Base-by-base conservation (phyloP, 2,797 vertebrate species). In the Odontamblyopus rebecca region DNA sequence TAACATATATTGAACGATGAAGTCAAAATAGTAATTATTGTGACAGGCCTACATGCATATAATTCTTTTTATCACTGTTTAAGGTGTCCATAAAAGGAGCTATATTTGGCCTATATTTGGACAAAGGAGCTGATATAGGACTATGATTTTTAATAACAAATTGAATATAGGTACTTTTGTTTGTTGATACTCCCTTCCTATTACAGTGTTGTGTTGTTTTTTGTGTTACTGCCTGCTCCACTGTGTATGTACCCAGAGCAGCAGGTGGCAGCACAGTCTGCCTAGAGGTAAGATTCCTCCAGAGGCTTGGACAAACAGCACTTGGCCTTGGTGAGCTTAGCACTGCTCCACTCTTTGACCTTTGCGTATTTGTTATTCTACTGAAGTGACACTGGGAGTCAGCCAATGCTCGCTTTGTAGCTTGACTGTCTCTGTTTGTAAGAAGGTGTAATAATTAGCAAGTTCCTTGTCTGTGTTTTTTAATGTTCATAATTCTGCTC, bases 191-290 rank as follows among this genome's bases (percentile, higher is more conserved):
- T 13, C 12, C 11, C 23, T n/a, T 48, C 13, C 19, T 23, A n/a
- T n/a, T 54, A 8, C 18, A 54, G 7, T 53, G 54, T 26, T 23
- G 54, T 56, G 8, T 7, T 35, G 32, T 38, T 67, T 67, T 56
- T 19, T 66, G 57, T 77, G 69, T 72, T 75, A 41, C 44, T 81
- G 51, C 69, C 71, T 62, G 62, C 2, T 61, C 74, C 71, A 76
- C 89, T 60, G 87, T 90, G 83, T 91, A 88, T 73, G 59, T 89
- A 81, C 85, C 88, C 86, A 74, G 76, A 90, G 91, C 96, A 93
- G 95, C 93, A 98, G 97, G 94, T 96, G 96, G 96, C 96, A 97
- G 96, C 95, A 96, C 94, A 93, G 94, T 84, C 94, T 91, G 90
- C 91, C 90, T 85, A 80, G 70, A 83, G 72, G 70, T 80, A 61